Base-by-base conservation (phyloP, 2,797 vertebrate genomes). In the Melopsittacus undulatus region DNA sequence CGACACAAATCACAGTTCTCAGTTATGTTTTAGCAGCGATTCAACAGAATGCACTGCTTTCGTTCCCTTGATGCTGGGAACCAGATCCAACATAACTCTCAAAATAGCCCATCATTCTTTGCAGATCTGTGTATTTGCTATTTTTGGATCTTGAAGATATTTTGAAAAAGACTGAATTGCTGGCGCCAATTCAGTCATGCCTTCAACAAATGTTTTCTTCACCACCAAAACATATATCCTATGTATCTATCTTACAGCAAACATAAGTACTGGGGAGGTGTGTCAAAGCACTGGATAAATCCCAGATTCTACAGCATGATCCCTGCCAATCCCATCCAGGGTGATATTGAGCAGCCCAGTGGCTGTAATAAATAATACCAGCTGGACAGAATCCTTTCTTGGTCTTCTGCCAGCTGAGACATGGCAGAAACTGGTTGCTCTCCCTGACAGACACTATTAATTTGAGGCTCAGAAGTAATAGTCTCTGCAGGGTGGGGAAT, bases 71-170 rank as follows among this genome's bases (percentile, higher is more conserved):
- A 93, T 92, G 88, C 49, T 94, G 92, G 81, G 92, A 96, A 93
- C 49, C 15, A 24, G 83, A 75, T 95, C 73, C 76, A 89, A 42
- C 78, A 59, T 11, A 85, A 68, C 92, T 92, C 83, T 95, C 86
- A 87, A 89, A 95, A 92, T 78, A 96, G 69, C 79, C 84, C 78
- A 67, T 93, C 96, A 51, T 92, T 95, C 94, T 90, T 85, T 73
- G 32, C 83, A 87, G 81, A 94, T 95, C 89, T 83, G 75, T 85
- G 45, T 68, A 46, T 93, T 95, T 93, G 83, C 92, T 94, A 85
- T 94, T 94, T 95, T 89, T 83, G 86, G 81, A 87, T 66, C 86
- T 89, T 20, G 69, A 78, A 75, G 72, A 77, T 93, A 87, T 93
- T 95, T 87, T 87, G 75, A 85, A 95, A 77, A 93, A 74, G 78